These are phyloP conservation scores for Steinernema feltiae DNA, from an alignment of 1,140 invertebrate species.

Conservation along the genomic window DNA sequence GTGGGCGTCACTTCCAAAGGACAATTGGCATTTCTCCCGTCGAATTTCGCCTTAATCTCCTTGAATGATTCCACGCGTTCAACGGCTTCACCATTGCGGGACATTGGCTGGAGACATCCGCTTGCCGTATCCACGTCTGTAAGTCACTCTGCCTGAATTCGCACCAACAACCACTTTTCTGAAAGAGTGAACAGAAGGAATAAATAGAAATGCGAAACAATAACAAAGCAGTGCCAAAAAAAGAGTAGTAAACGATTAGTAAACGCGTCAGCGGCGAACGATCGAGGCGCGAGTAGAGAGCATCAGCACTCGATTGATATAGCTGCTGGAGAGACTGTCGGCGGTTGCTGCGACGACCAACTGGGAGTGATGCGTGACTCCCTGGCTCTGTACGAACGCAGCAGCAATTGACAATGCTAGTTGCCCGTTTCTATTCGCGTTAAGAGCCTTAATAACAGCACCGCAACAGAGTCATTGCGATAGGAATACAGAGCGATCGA, in stretches of 20 bases:
- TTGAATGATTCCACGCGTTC: slow-evolving; percentile 6
- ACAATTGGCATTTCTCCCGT: not conserved
- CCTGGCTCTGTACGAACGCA: not conserved
- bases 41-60: not conserved
- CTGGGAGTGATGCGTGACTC: slow-evolving; percentile 5
- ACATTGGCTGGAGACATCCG: slow-evolving; percentile 6
- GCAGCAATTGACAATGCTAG: no score
- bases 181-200: not conserved
- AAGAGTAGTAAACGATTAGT: not conserved
- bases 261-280: not conserved
- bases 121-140: not conserved
- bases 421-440: not conserved
- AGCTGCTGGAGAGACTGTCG: not conserved
- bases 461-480: not conserved
- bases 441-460: not conserved
- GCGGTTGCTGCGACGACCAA: not conserved
- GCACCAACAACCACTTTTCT: not conserved
- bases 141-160: not conserved
- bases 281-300: not conserved
- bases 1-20: not conserved
- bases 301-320: not conserved
- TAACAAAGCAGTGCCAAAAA: not conserved
- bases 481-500: not conserved
- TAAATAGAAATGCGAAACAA: not conserved
- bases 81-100: slow-evolving; percentile 9